These are phyloP conservation scores for Macrosoma leucophasiata DNA, from an alignment of 2,888 invertebrate species.

Conservation along the genomic window DNA sequence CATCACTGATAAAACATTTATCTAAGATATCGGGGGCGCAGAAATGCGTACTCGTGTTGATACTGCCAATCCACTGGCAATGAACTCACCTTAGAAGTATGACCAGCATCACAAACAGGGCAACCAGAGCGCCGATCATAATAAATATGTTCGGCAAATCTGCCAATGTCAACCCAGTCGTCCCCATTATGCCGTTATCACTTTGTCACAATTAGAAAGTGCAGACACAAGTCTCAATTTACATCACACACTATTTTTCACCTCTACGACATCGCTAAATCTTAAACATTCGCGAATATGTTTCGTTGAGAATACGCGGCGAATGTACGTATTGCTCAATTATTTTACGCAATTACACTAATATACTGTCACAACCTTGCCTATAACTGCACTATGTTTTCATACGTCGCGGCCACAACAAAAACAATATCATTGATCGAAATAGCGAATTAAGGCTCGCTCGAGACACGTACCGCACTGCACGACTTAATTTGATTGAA, in stretches of 20 bases:
- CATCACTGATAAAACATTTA: no score
- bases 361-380: slow-evolving; percentile 33
- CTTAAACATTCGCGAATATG: no score
- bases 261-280: no score
- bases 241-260: no score
- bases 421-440: slow-evolving; percentile 66
- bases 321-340: slow-evolving; percentile 23
- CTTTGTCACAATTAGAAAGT: no score
- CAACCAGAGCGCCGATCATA: slow-evolving; percentile 82
- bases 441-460: slow-evolving; percentile 35
- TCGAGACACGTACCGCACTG: slow-evolving; percentile 33
- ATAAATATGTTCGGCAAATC: slow-evolving; percentile 86
- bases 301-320: no score
- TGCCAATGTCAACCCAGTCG: slow-evolving; percentile 78
- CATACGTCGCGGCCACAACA: slow-evolving; percentile 46
- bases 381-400: slow-evolving; percentile 31
- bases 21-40: no score
- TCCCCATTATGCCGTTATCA: slow-evolving; percentile 54
- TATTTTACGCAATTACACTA: slow-evolving; percentile 37
- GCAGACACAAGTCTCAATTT: no score
- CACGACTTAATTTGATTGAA: slow-evolving; percentile 43
- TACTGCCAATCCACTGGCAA: no score
- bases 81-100: slow-evolving; percentile 85
- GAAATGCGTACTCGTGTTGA: no score
- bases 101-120: slow-evolving; percentile 83